These are phyloP conservation scores for Silurus meridionalis DNA, from an alignment of 2,113 vertebrate genomes.

Conservation along the genomic window DNA sequence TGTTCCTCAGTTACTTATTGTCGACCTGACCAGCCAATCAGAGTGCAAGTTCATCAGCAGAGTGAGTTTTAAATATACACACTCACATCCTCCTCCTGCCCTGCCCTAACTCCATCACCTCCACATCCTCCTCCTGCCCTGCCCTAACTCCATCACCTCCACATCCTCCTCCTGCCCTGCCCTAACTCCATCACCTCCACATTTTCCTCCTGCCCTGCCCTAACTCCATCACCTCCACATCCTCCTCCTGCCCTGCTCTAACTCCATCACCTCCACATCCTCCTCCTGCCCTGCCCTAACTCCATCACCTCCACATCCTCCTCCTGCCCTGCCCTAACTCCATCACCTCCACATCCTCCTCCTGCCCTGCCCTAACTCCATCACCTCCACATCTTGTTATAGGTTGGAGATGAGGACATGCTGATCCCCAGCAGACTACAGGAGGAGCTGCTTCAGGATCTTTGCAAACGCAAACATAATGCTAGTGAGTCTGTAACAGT, in stretches of 20 bases:
- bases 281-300: no score
- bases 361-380: background rate
- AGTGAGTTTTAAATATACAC: constrained; percentile 62
- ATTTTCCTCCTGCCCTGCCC: no score
- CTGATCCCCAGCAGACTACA: constrained; percentile 79
- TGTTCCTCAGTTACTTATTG: constrained; percentile 74
- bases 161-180: no score
- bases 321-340: no score
- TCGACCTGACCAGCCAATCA: constrained; percentile 73
- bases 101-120: no score
- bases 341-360: no score
- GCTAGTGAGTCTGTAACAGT: constrained; percentile 50
- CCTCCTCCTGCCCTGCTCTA: no score
- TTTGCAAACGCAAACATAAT: constrained; percentile 47
- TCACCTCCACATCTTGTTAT: background rate
- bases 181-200: no score
- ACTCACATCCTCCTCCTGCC: background rate
- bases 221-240: background rate
- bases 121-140: no score
- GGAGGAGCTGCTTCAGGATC: constrained; percentile 68
- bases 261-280: no score
- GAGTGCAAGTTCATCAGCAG: constrained; percentile 64
- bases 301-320: no score
- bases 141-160: no score
- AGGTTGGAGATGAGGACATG: constrained; percentile 79